Evolutionary conservation across 2,113 vertebrate species (phyloP), one percentile per base, ranked within the genome.

Genomic region (Hystrix brachyura): DNA sequence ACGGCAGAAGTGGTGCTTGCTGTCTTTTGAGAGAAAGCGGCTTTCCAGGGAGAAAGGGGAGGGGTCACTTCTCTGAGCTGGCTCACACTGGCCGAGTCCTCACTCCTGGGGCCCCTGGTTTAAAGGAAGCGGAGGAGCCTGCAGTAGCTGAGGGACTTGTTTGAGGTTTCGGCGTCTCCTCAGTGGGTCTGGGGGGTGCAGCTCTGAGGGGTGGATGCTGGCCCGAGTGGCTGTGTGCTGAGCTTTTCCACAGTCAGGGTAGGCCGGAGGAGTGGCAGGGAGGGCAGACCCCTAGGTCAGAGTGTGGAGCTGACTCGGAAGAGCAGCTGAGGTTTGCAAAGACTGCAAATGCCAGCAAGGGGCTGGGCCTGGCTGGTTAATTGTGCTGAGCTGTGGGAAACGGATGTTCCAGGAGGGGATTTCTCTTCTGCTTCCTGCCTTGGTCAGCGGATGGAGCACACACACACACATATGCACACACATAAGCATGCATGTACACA

Each of bases 111-210:
- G 46, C 32, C 57, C 62, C 21, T 57, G 8, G 0, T 34, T 21
- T 7, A 7, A 57, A 13, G 71, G 14, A 34, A 2, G 34, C 6
- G 51, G 55, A 51, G 60, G 25, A 59, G 6, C 57, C 48, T 19
- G 6, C 15, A 79, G 46, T 1, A 71, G 51, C 27, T 14, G 0
- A 51, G 53, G 51, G 59, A 4, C 23, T 13, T 6, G 4, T 2
- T 53, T 11, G 6, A 17, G 11, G 4, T 38, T 27, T 0, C 0
- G 2, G 38, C 17, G 13, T 0, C 10, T 18, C 17, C 32, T 25
- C n/a, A 5, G 46, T n/a, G 29, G n/a, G 15, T 10, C 46, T 46
- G 13, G 29, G n/a, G 25, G 5, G 0, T 3, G 8, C 55, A 32
- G 46, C 53, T 38, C 51, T 0, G 43, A 71, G 43, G 18, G 14